Evolutionary conservation across 2,113 vertebrate genomes (phyloP), one percentile per base, ranked within the genome.

Genomic region (Malurus elegans): DNA sequence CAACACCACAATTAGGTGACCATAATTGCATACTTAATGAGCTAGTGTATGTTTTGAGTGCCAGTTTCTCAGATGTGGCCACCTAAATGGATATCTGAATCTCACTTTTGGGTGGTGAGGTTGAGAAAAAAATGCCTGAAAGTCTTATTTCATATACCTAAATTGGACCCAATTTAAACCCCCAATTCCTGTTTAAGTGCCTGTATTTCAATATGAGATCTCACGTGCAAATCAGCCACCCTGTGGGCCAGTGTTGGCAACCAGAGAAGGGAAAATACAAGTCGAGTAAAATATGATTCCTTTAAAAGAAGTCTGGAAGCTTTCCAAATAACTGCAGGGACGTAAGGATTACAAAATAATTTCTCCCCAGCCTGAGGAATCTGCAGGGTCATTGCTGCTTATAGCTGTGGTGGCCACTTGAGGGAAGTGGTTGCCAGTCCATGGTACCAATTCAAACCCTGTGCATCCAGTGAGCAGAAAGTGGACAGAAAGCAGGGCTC

Each of bases 11-110:
- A 93, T 96, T 94, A 94, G 48, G 72, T 90, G 86, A 95, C 90
- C 95, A 86, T 88, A 97, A 95, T 88, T 94, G 76, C 88, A 81
- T 67, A 38, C 26, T 56, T 93, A 88, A 94, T 96, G 91, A 94
- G 90, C 61, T 69, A 92, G 92, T 86, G 23, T 92, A 60, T 83
- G 45, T 88, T 90, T 92, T n/a, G 58, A 90, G 69, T 61, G 79
- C 79, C 75, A 57, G 56, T 24, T 81, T 69, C 88, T 96, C 86
- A 96, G 94, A 93, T 94, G 94, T 96, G 95, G 93, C 82, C 90
- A 90, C 75, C 69, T 86, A 67, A 95, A 93, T 80, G 86, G 79
- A 56, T 93, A 88, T 36, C 85, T 92, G 86, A 83, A 87, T 86
- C 85, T 93, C 86, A 90, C 64, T 90, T 96, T 90, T 80, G 79